These are phyloP conservation scores for Phodopus roborovskii DNA, from an alignment of 2,113 vertebrate species.

Conservation along the genomic window DNA sequence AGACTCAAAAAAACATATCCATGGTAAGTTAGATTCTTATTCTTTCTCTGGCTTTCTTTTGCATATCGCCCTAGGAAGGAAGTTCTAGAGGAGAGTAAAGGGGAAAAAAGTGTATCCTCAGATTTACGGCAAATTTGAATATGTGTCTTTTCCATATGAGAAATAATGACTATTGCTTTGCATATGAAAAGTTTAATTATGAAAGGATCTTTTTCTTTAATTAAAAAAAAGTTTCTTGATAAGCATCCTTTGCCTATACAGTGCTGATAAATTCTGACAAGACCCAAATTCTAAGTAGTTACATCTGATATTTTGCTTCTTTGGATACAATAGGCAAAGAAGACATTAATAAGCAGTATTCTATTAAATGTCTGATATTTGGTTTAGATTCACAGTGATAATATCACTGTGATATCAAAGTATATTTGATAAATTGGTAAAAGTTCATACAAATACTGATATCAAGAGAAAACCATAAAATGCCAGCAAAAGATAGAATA, in stretches of 20 bases:
- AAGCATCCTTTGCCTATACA: background rate
- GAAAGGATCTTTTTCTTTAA: background rate
- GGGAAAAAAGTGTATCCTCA: background rate
- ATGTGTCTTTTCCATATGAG: background rate
- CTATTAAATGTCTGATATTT: background rate
- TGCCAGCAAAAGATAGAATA: background rate
- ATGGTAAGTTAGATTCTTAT: background rate
- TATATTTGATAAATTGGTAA: background rate
- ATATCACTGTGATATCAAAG: background rate
- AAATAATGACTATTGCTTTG: background rate
- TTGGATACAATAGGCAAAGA: slow-evolving; percentile 27
- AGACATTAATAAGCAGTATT: background rate
- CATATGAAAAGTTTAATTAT: background rate
- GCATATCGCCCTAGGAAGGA: background rate
- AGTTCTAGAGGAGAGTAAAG: background rate
- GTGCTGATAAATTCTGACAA: slow-evolving; percentile 7
- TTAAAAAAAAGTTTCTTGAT: background rate
- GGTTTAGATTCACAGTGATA: background rate
- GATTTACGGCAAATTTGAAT: background rate
- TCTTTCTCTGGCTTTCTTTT: background rate
- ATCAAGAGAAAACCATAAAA: background rate
- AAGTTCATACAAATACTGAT: background rate
- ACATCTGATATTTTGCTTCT: background rate
- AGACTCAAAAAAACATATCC: slow-evolving; percentile 45
- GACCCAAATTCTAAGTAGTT: background rate